phyloP scores from a whole-genome alignment of 1,140 invertebrate genomes.

The Ceratosolen solmsi region DNA sequence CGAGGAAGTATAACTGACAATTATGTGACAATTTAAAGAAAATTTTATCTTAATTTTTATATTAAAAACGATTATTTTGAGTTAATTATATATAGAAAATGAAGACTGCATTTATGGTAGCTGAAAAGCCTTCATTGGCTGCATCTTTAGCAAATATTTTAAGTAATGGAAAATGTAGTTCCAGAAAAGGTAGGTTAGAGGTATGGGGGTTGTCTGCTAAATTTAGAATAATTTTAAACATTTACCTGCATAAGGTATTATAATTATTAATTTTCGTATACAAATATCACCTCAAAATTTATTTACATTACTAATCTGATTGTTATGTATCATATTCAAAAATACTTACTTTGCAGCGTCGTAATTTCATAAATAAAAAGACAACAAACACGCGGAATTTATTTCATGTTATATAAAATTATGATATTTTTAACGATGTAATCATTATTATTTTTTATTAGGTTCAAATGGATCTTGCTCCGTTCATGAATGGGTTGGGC shows the following conservation, averaged over 20 bases:
- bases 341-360: constrained; percentile 57
- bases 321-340: neutral
- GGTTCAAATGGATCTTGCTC: constrained; percentile 92
- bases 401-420: neutral
- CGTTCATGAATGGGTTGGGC: constrained; percentile 93
- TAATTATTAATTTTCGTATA: constrained; percentile 41
- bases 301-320: neutral
- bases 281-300: neutral
- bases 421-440: neutral
- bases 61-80: constrained; percentile 42
- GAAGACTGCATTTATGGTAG: constrained; percentile 98
- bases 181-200: constrained; percentile 86
- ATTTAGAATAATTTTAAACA: constrained; percentile 30
- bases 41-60: constrained; percentile 38
- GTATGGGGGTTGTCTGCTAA: constrained; percentile 43
- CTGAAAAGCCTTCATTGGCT: constrained; percentile 98
- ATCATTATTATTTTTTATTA: constrained; percentile 61
- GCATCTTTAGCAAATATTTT: constrained; percentile 95
- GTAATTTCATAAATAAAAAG: neutral
- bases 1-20: constrained; percentile 27
- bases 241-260: neutral
- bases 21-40: constrained; percentile 46
- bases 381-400: too few species aligned
- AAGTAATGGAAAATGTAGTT: constrained; percentile 87
- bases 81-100: constrained; percentile 72